phyloP scores from a whole-genome alignment of 2,113 vertebrate species.

The Paratilapia polleni region DNA sequence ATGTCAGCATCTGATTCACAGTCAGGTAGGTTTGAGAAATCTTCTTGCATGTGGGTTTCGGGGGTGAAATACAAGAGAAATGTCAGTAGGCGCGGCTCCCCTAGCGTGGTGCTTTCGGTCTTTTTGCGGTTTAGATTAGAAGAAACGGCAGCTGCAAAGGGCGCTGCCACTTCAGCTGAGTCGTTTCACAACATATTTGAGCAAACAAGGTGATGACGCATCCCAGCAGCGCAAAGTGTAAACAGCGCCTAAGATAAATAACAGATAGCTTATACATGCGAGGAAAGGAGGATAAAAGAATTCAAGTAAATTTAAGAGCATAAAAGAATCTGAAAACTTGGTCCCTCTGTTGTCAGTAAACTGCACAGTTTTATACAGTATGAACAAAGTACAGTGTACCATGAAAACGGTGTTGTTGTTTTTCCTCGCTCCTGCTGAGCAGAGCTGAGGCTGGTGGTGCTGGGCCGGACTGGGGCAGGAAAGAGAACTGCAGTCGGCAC shows the following conservation, averaged over 20 bases:
- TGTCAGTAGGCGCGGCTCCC: not conserved
- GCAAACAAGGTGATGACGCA: not conserved
- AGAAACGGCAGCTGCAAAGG: slow-evolving; percentile 3
- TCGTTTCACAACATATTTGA: not conserved
- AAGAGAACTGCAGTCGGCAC: slow-evolving; percentile 58
- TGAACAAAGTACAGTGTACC: not conserved
- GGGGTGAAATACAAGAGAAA: not conserved
- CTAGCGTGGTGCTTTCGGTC: not conserved
- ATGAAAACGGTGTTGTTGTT: not conserved
- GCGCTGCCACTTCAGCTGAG: slow-evolving; percentile 12
- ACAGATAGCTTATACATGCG: not conserved
- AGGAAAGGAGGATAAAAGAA: not conserved
- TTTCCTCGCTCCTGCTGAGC: not conserved
- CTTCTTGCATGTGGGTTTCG: not conserved
- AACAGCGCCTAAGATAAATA: not conserved
- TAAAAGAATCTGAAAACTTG: not conserved
- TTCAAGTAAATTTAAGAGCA: not conserved
- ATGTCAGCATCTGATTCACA: slow-evolving; percentile 53
- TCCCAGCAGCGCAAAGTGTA: not conserved
- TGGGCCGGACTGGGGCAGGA: slow-evolving; percentile 69
- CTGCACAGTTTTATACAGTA: not conserved
- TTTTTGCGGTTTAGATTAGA: not conserved
- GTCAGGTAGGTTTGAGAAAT: slow-evolving; percentile 34
- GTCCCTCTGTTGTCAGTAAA: not conserved
- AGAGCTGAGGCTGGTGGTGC: slow-evolving; percentile 78